These are phyloP conservation scores for Strigamia transsilvanica DNA, from an alignment of 2,888 invertebrate species.

Conservation along the genomic window DNA sequence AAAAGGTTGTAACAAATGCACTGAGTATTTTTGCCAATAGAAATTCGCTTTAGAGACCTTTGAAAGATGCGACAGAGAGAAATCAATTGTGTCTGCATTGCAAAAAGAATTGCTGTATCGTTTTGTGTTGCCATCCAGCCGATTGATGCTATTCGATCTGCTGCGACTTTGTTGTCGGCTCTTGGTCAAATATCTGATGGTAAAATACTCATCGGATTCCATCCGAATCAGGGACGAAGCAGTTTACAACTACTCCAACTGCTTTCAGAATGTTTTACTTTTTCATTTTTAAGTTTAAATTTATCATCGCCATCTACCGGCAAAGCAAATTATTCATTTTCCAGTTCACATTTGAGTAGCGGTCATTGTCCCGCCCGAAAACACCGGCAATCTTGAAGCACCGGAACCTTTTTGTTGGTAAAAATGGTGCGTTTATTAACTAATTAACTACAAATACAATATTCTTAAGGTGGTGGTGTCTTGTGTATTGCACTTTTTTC, in stretches of 20 bases:
- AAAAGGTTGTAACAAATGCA: not conserved
- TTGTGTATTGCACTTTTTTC: too few relatives aligned
- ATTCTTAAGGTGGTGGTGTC: too few relatives aligned
- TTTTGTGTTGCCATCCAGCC: not conserved
- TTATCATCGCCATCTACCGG: not conserved
- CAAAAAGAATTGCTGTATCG: constrained; percentile 19
- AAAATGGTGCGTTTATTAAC: too few relatives aligned
- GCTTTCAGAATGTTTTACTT: constrained; percentile 19
- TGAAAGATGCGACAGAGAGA: not conserved
- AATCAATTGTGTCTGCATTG: not conserved
- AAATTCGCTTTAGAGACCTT: not conserved
- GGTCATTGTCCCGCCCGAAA: too few relatives aligned
- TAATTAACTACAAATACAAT: too few relatives aligned
- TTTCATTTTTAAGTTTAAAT: not conserved
- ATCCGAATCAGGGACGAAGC: constrained; percentile 26
- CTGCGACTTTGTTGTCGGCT: not conserved
- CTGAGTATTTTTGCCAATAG: not conserved
- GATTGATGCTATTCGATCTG: not conserved
- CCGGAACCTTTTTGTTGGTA: too few relatives aligned
- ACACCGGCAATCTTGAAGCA: too few relatives aligned
- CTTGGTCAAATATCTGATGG: not conserved
- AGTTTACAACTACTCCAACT: not conserved
- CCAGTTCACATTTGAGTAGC: too few relatives aligned
- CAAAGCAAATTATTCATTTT: not conserved
- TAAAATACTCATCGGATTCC: constrained; percentile 19